A percentile compares a stretch with the other conserved stretches of the same genome.
Conservation (phyloP, 2,113 vertebrate species). For the Aspiorhynchus laticeps region DNA sequence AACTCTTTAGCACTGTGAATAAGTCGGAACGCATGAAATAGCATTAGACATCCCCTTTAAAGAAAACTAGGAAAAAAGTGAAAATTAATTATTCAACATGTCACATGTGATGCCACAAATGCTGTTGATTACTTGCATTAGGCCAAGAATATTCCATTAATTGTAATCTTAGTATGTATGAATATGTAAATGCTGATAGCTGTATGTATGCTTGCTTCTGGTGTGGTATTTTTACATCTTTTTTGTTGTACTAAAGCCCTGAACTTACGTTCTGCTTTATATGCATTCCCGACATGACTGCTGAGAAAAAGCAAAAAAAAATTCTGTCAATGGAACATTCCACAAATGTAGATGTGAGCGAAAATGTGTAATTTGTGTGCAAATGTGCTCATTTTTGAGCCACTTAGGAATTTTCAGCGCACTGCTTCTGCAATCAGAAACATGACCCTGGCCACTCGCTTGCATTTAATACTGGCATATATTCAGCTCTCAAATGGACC, state of each 20-base stretch:
- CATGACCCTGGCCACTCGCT: constrained; percentile 51
- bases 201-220: constrained; percentile 2
- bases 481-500: constrained; percentile 53
- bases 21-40: no score
- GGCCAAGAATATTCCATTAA: background rate
- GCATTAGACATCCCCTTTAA: background rate
- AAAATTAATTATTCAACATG: background rate
- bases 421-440: constrained; percentile 61
- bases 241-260: constrained; percentile 24
- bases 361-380: constrained; percentile 63
- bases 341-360: constrained; percentile 54
- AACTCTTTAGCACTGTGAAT: no score
- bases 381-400: constrained; percentile 66
- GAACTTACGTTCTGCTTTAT: background rate
- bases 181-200: constrained; percentile 1
- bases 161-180: constrained; percentile 4
- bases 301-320: constrained; percentile 4
- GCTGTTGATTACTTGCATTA: background rate
- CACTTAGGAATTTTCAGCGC: constrained; percentile 59
- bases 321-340: constrained; percentile 54
- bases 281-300: background rate
- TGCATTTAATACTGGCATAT: constrained; percentile 55
- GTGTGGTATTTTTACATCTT: constrained; percentile 7
- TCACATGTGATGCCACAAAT: background rate
- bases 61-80: background rate